Evolutionary conservation across 2,888 invertebrate genomes (phyloP).

Genomic region (Diarsia dahlii): DNA sequence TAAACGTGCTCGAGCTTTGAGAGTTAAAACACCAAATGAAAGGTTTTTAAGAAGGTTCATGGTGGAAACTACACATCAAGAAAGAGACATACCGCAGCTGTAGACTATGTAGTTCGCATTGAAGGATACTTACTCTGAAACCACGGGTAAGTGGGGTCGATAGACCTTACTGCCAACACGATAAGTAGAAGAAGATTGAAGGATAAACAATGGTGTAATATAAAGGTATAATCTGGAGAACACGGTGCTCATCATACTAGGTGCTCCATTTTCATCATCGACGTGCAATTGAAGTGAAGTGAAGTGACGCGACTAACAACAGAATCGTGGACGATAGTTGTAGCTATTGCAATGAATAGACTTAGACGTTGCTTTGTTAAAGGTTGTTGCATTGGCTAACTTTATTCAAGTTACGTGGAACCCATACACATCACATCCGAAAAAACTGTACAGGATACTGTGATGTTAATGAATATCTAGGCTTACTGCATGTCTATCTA

Average conservation of each 20-base stretch:
- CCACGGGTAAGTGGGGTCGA: no score
- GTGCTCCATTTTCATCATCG: not conserved
- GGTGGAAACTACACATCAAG: not conserved
- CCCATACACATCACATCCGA: no score
- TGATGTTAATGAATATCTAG: not conserved
- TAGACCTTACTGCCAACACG: no score
- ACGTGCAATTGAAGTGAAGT: no score
- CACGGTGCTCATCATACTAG: not conserved
- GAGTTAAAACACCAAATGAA: not conserved
- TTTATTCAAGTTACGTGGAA: not conserved
- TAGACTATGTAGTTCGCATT: no score
- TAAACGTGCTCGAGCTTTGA: constrained; percentile 19
- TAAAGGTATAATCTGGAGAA: not conserved
- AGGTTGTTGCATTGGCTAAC: not conserved
- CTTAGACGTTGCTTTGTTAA: not conserved
- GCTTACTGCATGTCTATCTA: constrained; percentile 10
- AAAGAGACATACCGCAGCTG: not conserved
- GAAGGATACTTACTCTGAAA: no score
- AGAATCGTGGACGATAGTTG: not conserved
- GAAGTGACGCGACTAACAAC: not conserved
- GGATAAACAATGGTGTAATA: no score
- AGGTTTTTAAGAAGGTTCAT: constrained; percentile 12
- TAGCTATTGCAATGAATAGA: not conserved
- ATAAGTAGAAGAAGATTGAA: no score
- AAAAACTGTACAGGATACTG: not conserved